Base-by-base conservation (phyloP, 2,113 vertebrate species). In the Poecilia latipinna region DNA sequence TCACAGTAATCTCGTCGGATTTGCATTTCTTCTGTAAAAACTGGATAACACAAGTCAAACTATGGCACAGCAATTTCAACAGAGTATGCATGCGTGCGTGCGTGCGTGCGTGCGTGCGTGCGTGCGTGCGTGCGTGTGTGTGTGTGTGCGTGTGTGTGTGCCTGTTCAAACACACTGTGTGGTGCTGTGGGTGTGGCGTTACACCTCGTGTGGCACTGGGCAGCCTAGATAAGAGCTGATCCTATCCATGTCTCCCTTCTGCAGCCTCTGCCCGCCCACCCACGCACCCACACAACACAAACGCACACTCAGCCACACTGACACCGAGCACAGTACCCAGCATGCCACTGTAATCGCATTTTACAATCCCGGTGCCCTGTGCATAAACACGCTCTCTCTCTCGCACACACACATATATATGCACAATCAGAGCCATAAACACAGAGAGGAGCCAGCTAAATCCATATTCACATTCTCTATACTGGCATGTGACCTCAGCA, bases 151-250 rank as follows among this genome's bases (percentile, higher is more conserved):
- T 28, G 28, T 83, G 82, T 89, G 82, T 88, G 90, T 81, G 89
- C 72, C 92, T 95, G 93, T 93, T 93, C 91, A 95, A 95, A 95
- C 92, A 94, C 88, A 87, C 88, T 85, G 88, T 91, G 92, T 90
- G 90, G 92, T 90, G 90, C 92, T 79, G 92, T 92, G 93, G 93
- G 93, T 94, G 94, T 93, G 93, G 93, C 89, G 94, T 95, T 95
- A 94, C 94, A 94, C 93, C 92, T 95, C 93, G 93, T 90, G 92
- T 94, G 93, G 93, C 93, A 95, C 94, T 95, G 94, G 89, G 91
- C 90, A 92, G 89, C 92, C 89, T 91, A 93, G 93, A 95, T 94
- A 95, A 94, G 93, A 90, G 88, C 86, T 90, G 92, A 94, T 93
- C 91, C 93, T 94, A 94, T 93, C 93, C 91, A 88, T 89, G 89